phyloP scores from a whole-genome alignment of 2,888 invertebrate genomes.

The Iselma pallidipennis region DNA sequence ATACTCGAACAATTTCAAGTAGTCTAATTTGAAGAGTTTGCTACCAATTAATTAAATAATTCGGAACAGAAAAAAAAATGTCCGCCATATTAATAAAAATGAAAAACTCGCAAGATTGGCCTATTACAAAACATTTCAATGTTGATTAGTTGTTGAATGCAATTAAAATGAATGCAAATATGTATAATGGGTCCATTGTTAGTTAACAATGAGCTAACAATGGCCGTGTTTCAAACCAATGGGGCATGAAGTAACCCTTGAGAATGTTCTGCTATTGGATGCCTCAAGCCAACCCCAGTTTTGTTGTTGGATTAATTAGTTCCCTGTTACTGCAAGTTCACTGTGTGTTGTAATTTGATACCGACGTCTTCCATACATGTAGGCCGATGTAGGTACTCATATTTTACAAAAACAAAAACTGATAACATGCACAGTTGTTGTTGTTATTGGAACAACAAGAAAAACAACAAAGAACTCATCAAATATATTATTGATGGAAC shows the following conservation, averaged over 20 bases:
- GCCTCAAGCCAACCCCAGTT: constrained; percentile 49
- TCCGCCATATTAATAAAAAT: constrained; percentile 40
- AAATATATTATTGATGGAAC: not conserved
- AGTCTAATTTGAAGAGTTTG: constrained; percentile 9
- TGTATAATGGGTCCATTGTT: constrained; percentile 46
- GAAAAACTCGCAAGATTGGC: constrained; percentile 35
- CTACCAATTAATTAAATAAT: not conserved
- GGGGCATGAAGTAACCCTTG: constrained; percentile 50
- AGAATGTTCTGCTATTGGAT: constrained; percentile 48
- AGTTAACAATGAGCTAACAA: constrained; percentile 49
- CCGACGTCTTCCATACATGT: constrained; percentile 29
- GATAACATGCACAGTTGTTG: too few relatives aligned
- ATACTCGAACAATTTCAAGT: not conserved
- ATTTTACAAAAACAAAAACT: not conserved
- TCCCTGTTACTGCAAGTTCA: constrained; percentile 38
- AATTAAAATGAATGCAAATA: constrained; percentile 50
- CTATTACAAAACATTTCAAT: constrained; percentile 39
- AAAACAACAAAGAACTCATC: too few relatives aligned
- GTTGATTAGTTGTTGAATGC: constrained; percentile 52
- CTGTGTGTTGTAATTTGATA: constrained; percentile 37
- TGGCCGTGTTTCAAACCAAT: constrained; percentile 51
- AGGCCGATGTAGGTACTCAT: not conserved
- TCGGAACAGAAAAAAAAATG: constrained; percentile 12
- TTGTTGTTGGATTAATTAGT: constrained; percentile 48
- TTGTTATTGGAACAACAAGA: too few relatives aligned